Evolutionary conservation across 2,797 vertebrate species (phyloP).

Genomic region (Darevskia mixta): DNA sequence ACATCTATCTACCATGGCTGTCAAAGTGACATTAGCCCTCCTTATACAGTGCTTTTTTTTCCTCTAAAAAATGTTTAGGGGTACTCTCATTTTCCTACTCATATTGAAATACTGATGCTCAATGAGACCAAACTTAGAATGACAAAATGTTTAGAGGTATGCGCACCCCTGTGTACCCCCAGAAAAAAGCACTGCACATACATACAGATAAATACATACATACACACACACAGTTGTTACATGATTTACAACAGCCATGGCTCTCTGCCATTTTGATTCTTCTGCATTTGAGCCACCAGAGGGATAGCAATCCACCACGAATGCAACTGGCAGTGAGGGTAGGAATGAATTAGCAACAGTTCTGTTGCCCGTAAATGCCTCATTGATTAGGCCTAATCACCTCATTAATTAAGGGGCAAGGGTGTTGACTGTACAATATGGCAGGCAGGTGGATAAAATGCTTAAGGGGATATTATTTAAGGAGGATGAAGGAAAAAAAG

Average conservation of each 20-base stretch:
- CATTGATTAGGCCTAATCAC: slow-evolving; percentile 12
- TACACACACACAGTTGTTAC: neutral
- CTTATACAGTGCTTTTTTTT: neutral
- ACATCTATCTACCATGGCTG: neutral
- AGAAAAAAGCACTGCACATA: no score
- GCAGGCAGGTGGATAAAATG: neutral
- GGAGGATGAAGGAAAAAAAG: neutral
- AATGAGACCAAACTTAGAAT: no score
- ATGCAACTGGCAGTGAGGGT: neutral
- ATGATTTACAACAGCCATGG: neutral
- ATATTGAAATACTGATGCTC: no score
- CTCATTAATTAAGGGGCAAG: neutral
- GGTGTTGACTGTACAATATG: neutral
- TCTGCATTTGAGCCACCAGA: neutral
- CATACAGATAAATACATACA: no score
- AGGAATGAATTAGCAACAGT: slow-evolving; percentile 15
- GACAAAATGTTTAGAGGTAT: no score
- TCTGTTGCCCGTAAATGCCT: neutral
- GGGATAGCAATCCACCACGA: neutral
- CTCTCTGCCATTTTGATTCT: neutral
- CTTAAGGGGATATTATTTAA: neutral
- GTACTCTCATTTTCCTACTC: no score
- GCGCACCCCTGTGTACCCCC: no score
- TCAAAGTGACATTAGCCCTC: neutral
- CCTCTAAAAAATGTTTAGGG: no score